Conservation (phyloP, 2,797 vertebrate genomes). For the Podarcis lilfordi region DNA sequence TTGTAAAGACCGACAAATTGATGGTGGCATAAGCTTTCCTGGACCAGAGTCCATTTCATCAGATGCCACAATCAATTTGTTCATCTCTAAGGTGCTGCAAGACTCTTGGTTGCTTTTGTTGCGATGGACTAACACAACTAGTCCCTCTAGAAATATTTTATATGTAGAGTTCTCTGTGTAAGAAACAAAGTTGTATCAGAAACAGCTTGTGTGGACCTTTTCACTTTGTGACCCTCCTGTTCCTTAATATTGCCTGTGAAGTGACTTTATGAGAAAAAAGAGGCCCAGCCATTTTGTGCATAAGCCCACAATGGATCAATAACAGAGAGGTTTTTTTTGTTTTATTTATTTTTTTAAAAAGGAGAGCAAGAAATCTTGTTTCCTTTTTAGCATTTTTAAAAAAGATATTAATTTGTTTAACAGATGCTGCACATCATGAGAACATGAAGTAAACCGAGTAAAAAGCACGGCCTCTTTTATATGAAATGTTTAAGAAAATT, state of each 20-base stretch:
- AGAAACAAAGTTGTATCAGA: background rate
- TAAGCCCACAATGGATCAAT: background rate
- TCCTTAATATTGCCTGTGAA: background rate
- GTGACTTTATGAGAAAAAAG: background rate
- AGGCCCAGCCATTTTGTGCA: slow-evolving; percentile 27
- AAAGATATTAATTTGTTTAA: slow-evolving; percentile 53
- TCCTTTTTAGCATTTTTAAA: slow-evolving; percentile 39
- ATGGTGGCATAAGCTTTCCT: background rate
- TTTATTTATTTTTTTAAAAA: background rate
- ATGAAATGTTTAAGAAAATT: slow-evolving; percentile 31
- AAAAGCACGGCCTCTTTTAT: background rate
- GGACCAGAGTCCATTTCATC: background rate
- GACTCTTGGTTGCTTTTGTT: background rate
- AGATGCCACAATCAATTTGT: background rate
- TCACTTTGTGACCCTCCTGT: background rate
- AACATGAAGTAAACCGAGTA: slow-evolving; percentile 29
- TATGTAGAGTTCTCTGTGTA: background rate
- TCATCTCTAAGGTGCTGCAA: background rate
- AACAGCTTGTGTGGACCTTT: background rate
- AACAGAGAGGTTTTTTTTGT: background rate
- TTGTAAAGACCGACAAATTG: background rate
- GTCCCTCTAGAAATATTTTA: background rate
- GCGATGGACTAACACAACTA: background rate
- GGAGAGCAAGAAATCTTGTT: slow-evolving; percentile 13
- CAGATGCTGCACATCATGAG: slow-evolving; percentile 53